Evolutionary conservation across 2,113 vertebrate genomes (phyloP).

Genomic region (Thermophis baileyi): DNA sequence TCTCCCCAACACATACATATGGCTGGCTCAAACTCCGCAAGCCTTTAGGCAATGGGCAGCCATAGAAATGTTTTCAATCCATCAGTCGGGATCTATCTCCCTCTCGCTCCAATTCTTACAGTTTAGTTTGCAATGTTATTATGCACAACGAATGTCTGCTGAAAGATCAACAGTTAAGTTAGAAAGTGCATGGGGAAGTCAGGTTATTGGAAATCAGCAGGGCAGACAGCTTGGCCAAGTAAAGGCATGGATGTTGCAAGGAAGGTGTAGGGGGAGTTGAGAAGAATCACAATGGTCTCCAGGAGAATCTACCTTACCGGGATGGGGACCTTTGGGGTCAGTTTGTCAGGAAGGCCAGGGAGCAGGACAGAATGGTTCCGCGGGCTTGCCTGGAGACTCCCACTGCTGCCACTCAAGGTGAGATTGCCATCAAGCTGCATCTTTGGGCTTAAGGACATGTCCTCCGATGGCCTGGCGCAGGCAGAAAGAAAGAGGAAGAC

Average conservation of each 20-base stretch:
- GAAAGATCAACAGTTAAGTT: not conserved
- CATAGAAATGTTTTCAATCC: too few relatives aligned
- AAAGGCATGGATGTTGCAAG: not conserved
- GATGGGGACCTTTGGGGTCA: conserved; percentile 72
- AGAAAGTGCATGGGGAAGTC: not conserved
- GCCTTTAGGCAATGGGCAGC: not conserved
- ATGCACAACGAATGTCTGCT: not conserved
- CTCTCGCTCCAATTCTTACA: too few relatives aligned
- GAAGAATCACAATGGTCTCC: not conserved
- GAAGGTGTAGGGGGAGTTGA: not conserved
- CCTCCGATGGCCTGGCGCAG: conserved; percentile 77
- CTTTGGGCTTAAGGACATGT: conserved; percentile 85
- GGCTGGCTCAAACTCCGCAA: not conserved
- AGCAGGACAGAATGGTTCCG: conserved; percentile 81
- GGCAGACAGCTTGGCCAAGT: not conserved
- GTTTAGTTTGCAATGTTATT: too few relatives aligned
- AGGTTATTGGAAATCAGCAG: not conserved
- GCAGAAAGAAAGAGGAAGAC: conserved; percentile 1
- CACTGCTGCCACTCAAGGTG: conserved; percentile 67
- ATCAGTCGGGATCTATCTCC: too few relatives aligned
- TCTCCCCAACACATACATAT: too few relatives aligned
- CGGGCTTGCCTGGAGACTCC: conserved; percentile 76
- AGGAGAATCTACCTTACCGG: conserved; percentile 67
- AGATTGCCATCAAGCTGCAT: conserved; percentile 78
- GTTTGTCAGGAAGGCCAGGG: conserved; percentile 81